Conservation (phyloP, 92 coral and sea anemone species). For the Meandrina meandrites region DNA sequence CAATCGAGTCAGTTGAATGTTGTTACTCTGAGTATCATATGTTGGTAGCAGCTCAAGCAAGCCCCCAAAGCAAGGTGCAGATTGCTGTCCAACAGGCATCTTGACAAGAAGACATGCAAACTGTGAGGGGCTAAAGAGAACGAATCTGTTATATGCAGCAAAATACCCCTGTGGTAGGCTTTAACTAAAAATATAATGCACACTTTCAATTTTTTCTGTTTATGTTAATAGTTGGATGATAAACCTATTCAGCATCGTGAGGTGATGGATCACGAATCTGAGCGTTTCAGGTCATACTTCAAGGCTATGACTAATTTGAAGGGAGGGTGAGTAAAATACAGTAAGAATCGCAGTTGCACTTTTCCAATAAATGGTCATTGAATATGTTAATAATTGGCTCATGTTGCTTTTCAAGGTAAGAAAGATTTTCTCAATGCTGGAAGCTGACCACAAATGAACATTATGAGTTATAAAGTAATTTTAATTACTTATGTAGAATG, state of each 20-base stretch:
- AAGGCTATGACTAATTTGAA: slow-evolving; percentile 50
- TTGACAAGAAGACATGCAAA: too few relatives aligned
- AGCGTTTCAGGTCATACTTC: slow-evolving; percentile 75
- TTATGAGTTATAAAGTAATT: too few relatives aligned
- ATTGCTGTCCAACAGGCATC: too few relatives aligned
- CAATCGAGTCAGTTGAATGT: neutral
- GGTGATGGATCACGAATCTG: slow-evolving; percentile 79
- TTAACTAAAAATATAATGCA: neutral
- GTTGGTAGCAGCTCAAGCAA: neutral
- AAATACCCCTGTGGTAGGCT: neutral
- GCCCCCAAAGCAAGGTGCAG: neutral
- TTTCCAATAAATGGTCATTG: too few relatives aligned
- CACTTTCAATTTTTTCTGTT: neutral
- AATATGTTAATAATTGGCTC: too few relatives aligned
- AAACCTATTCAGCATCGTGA: slow-evolving; percentile 96
- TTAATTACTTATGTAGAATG: too few relatives aligned
- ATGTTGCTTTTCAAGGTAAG: too few relatives aligned
- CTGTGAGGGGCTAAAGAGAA: neutral
- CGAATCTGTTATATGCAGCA: neutral
- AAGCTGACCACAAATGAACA: too few relatives aligned
- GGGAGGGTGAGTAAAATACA: slow-evolving; percentile 80
- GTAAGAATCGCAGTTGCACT: too few relatives aligned
- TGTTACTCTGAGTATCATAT: neutral
- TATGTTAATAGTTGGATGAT: slow-evolving; percentile 72
- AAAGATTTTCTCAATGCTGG: too few relatives aligned